Evolutionary conservation across 2,888 invertebrate genomes (phyloP).

Genomic region (Cephus nigrinus): DNA sequence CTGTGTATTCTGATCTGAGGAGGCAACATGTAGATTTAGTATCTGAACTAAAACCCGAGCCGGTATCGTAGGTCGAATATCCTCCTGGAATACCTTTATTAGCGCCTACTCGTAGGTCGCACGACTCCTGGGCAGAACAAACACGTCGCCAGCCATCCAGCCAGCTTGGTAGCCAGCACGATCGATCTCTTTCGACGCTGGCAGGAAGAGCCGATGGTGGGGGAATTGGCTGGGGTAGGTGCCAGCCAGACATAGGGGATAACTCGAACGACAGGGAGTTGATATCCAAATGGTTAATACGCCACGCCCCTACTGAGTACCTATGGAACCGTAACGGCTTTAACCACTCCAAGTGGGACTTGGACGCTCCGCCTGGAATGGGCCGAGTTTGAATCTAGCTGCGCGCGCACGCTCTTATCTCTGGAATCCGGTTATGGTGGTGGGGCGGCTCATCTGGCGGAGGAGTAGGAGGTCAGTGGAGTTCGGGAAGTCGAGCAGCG

Average conservation of each 20-base stretch:
- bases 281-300: neutral
- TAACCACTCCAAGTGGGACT: neutral
- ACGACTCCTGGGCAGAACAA: constrained; percentile 6
- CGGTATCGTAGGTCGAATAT: neutral
- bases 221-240: neutral
- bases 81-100: constrained; percentile 5
- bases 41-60: neutral
- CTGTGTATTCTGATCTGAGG: neutral
- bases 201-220: neutral
- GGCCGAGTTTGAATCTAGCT: constrained; percentile 14
- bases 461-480: constrained; percentile 62
- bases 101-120: neutral
- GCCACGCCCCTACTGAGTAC: neutral
- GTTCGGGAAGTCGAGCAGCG: constrained; percentile 65
- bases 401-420: constrained; percentile 65
- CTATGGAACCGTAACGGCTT: neutral
- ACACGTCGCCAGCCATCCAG: constrained; percentile 38
- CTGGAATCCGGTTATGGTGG: constrained; percentile 45
- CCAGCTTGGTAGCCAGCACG: constrained; percentile 32
- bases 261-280: neutral
- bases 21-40: neutral
- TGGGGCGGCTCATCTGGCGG: constrained; percentile 53
- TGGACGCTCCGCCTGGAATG: neutral
- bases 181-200: constrained; percentile 54
- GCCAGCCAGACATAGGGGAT: neutral